Evolutionary conservation across 2,797 vertebrate species (phyloP).

Genomic region (Champsocephalus gunnari): DNA sequence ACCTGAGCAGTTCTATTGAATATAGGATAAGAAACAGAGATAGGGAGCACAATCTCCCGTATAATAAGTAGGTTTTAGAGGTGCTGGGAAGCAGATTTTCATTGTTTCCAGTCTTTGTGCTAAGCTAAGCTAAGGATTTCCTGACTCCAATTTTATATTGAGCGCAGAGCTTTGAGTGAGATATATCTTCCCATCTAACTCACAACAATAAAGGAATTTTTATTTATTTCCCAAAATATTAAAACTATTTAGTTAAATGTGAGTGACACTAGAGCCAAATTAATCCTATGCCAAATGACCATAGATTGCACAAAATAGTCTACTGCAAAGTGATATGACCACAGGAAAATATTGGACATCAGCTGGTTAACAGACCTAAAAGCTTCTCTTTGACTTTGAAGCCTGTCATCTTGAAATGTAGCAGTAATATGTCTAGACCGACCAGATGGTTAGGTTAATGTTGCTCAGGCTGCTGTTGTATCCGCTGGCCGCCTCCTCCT

Average conservation of each 20-base stretch:
- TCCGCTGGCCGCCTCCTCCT: conserved; percentile 31
- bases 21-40: too few species aligned
- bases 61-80: neutral
- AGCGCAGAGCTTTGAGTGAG: neutral
- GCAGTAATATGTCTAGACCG: conserved; percentile 59
- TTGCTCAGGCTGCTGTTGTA: conserved; percentile 36
- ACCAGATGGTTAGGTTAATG: conserved; percentile 74
- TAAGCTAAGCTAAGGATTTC: neutral
- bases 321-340: conserved; percentile 8
- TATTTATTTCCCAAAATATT: neutral
- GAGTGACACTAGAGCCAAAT: neutral
- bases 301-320: neutral
- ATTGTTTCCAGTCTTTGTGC: neutral
- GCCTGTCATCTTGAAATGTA: conserved; percentile 17
- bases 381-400: conserved; percentile 34
- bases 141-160: neutral
- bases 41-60: neutral
- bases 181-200: neutral
- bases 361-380: conserved; percentile 15
- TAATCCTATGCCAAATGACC: neutral
- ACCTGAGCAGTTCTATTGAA: too few species aligned
- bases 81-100: neutral
- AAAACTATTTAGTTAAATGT: conserved; percentile 6
- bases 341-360: conserved; percentile 15
- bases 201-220: neutral